Evolutionary conservation across 2,113 vertebrate species (phyloP).

Genomic region (Eupsittula cactorum): DNA sequence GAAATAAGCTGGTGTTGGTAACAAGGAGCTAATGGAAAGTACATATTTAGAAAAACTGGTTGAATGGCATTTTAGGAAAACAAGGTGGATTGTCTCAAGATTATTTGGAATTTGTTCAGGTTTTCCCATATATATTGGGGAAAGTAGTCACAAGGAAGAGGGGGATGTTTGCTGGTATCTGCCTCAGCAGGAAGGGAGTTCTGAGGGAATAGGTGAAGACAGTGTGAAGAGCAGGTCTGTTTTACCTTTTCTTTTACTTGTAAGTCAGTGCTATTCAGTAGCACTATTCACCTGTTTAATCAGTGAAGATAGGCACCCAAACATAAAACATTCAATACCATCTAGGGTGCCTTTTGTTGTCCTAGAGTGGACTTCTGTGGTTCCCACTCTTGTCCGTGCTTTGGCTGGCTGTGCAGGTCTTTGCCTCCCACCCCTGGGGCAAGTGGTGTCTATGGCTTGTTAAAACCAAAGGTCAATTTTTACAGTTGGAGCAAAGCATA

Average conservation of each 20-base stretch:
- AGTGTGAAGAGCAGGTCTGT: neutral
- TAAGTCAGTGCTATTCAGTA: neutral
- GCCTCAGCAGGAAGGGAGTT: neutral
- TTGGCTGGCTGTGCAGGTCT: neutral
- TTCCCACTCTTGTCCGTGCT: neutral
- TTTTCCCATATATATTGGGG: neutral
- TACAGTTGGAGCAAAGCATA: neutral
- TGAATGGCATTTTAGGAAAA: neutral
- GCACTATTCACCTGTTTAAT: neutral
- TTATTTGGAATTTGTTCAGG: neutral
- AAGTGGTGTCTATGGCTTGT: neutral
- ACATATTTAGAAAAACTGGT: accelerated
- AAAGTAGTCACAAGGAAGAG: neutral
- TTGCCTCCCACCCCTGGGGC: neutral
- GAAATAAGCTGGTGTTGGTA: neutral
- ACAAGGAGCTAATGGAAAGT: neutral
- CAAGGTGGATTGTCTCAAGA: neutral
- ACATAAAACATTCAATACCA: neutral
- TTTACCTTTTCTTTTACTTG: neutral
- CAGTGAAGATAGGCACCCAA: neutral
- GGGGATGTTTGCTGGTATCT: neutral
- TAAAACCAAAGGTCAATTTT: neutral
- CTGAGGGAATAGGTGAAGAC: neutral
- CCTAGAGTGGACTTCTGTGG: neutral
- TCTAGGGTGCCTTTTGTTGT: neutral